Base-by-base conservation (phyloP, 2,113 vertebrate genomes). In the Mesitornis unicolor region DNA sequence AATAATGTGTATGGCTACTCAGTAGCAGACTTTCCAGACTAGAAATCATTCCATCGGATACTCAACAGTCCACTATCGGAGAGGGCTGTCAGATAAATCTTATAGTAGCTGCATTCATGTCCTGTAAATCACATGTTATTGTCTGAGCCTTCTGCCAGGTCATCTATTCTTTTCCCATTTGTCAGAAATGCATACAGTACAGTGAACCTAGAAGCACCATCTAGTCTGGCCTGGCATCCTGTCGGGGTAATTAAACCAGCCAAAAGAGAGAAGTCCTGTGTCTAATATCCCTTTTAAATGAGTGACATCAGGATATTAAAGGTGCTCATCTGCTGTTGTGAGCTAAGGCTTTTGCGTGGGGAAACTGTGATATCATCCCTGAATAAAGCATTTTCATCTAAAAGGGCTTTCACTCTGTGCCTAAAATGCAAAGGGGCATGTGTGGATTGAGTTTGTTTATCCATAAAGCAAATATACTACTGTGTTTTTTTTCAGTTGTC, bases 51-150 rank as follows among this genome's bases (percentile, higher is more conserved):
- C 99, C 98, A 98, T 99, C 98, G 99, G 98, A 98, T 99, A 98
- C 98, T 98, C 98, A 98, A 98, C 98, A 98, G 98, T 98, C 98
- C 97, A 97, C 98, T 98, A 98, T 98, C 98, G 97, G 98, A 98
- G 98, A 98, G 94, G 96, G 97, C 98, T 98, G 98, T 99, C 98
- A 98, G 98, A 99, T 99, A 99, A 99, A 99, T 99, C 99, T 99
- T 98, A 96, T 38, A 98, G 98, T 99, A 99, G 99, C 98, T 98
- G 98, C 98, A 98, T 98, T 99, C 99, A 98, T 99, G 99, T 99
- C 99, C 99, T 99, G 98, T 99, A 99, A 99, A 99, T 99, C 99
- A 99, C 98, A 98, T 98, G 98, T 99, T 99, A 99, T 99, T 99
- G 99, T 99, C 98, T 98, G 98, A 99, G 98, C 98, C 98, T 98